Evolutionary conservation across 2,113 vertebrate genomes (phyloP).

Genomic region (Phalacrocorax brasilianus): DNA sequence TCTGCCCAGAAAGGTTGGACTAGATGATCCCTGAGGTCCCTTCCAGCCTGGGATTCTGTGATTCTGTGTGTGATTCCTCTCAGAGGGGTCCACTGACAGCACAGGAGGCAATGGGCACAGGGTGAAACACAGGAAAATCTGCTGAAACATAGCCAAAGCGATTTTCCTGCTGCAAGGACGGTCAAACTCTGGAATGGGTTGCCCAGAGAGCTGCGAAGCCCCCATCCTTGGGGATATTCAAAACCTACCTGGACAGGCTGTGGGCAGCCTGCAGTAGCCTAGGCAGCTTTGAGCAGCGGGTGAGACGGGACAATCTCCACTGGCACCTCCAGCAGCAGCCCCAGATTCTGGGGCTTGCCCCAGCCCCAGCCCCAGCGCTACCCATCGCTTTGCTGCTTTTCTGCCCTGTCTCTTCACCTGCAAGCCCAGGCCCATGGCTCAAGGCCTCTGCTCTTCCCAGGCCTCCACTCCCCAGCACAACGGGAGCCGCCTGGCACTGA

Average conservation of each 20-base stretch:
- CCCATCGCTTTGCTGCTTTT: neutral
- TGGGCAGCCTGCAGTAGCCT: neutral
- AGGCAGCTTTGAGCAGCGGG: neutral
- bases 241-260: neutral
- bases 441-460: neutral
- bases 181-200: neutral
- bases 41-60: too few species aligned
- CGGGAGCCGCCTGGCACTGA: accelerated
- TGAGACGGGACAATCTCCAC: neutral
- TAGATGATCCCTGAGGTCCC: too few species aligned
- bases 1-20: too few species aligned
- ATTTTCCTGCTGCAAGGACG: neutral
- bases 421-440: neutral
- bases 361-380: neutral
- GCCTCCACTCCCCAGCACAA: neutral
- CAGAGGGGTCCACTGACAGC: neutral
- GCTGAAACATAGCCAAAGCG: neutral
- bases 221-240: neutral
- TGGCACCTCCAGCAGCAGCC: neutral
- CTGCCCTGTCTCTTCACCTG: neutral
- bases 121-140: neutral
- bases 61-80: neutral
- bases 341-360: neutral
- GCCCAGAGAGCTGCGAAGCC: neutral
- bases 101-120: neutral